phyloP scores from a whole-genome alignment of 2,797 vertebrate genomes.

The Triplophysa bombifrons region DNA sequence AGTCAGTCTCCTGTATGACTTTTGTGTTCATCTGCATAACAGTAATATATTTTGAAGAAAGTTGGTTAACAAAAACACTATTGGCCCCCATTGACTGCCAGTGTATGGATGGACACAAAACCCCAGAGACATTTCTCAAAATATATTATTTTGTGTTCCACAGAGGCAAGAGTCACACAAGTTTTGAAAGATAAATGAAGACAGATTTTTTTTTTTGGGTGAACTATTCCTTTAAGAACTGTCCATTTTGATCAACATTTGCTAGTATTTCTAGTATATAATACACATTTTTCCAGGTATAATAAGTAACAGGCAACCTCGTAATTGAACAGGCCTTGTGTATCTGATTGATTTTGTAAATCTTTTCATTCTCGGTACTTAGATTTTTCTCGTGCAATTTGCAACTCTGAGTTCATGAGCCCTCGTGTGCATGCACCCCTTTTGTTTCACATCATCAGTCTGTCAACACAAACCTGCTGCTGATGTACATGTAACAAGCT shows the following conservation, averaged over 20 bases:
- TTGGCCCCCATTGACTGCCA: no score
- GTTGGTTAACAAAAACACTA: no score
- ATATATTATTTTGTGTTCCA: no score
- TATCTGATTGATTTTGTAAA: background rate
- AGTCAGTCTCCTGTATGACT: no score
- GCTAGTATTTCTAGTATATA: background rate
- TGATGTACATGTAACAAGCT: conserved; percentile 1
- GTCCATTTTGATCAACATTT: background rate
- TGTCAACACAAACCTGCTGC: background rate
- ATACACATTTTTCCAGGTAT: background rate
- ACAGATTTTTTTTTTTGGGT: no score
- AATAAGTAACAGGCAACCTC: background rate
- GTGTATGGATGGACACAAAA: no score
- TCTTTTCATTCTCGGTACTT: background rate
- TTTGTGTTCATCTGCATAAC: no score
- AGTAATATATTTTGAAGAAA: no score
- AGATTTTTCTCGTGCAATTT: background rate
- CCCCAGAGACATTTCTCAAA: no score
- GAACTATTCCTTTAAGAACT: background rate
- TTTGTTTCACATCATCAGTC: background rate
- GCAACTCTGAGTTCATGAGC: background rate
- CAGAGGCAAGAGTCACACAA: no score
- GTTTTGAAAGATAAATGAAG: no score
- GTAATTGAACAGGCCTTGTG: background rate
- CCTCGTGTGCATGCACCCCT: background rate